phyloP scores from a whole-genome alignment of 92 coral and sea anemone genomes.

The Hydrozoanthus gracilis region DNA sequence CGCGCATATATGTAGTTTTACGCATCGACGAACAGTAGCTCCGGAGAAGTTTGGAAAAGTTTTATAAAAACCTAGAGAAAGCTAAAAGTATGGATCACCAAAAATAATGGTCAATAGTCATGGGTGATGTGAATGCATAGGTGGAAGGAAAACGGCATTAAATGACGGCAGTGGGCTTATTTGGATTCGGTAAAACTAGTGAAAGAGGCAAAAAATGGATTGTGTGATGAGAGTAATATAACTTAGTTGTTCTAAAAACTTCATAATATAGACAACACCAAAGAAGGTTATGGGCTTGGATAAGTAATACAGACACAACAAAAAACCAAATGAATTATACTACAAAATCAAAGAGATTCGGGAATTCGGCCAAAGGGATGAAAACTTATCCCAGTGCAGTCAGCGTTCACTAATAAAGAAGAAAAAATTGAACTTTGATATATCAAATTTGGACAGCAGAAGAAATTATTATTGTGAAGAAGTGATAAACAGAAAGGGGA shows the following conservation, averaged over 20 bases:
- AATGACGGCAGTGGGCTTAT: neutral
- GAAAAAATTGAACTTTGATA: no score
- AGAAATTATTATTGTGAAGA: neutral
- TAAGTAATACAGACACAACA: neutral
- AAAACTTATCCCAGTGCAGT: no score
- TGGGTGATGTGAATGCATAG: constrained; percentile 9
- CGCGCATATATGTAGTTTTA: neutral
- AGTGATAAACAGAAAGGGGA: neutral
- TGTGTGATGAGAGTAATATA: neutral
- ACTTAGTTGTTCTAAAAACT: neutral
- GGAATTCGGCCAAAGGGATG: no score
- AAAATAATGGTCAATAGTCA: neutral
- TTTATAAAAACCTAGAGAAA: neutral
- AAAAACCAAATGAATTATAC: neutral
- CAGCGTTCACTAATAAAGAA: no score
- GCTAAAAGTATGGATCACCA: neutral
- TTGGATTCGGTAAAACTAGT: neutral
- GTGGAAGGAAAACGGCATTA: constrained; percentile 4
- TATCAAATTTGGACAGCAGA: neutral
- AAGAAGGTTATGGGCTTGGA: neutral
- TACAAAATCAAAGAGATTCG: neutral
- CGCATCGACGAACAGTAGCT: constrained; percentile 10
- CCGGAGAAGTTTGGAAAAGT: neutral
- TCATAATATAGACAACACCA: neutral
- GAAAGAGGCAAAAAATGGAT: neutral